phyloP scores from a whole-genome alignment of 2,888 invertebrate genomes.

The Disparrhopalites patrizii region DNA sequence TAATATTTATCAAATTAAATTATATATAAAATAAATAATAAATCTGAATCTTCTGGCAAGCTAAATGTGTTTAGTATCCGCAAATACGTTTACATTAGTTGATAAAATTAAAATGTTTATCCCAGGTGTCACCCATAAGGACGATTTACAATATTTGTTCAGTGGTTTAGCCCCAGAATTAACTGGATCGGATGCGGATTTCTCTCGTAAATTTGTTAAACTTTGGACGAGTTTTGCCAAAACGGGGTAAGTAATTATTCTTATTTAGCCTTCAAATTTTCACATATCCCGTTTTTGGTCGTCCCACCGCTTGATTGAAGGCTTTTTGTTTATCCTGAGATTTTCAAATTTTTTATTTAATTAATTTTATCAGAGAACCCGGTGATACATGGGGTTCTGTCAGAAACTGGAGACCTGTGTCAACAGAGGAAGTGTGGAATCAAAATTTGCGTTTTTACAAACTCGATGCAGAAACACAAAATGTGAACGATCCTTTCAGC shows the following conservation, averaged over 20 bases:
- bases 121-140: conserved; percentile 56
- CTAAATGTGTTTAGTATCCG: too few species aligned
- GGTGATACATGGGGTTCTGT: not conserved
- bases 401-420: conserved; percentile 10
- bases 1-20: too few species aligned
- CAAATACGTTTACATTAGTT: too few species aligned
- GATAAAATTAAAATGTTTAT: too few species aligned
- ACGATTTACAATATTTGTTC: conserved; percentile 57
- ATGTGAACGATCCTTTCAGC: conserved; percentile 29
- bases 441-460: conserved; percentile 35
- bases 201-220: conserved; percentile 52
- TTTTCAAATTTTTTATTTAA: not conserved
- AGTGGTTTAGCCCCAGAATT: conserved; percentile 53
- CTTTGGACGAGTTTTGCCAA: conserved; percentile 56
- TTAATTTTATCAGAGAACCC: conserved; percentile 11
- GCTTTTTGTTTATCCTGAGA: not conserved
- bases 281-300: not conserved
- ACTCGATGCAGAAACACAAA: conserved; percentile 31
- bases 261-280: not conserved
- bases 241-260: conserved; percentile 52
- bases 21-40: too few species aligned
- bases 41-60: too few species aligned
- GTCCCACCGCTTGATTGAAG: not conserved
- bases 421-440: conserved; percentile 31
- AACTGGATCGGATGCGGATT: conserved; percentile 51